Base-by-base conservation (phyloP, 2,113 vertebrate genomes). In the Megaceryle torquata region DNA sequence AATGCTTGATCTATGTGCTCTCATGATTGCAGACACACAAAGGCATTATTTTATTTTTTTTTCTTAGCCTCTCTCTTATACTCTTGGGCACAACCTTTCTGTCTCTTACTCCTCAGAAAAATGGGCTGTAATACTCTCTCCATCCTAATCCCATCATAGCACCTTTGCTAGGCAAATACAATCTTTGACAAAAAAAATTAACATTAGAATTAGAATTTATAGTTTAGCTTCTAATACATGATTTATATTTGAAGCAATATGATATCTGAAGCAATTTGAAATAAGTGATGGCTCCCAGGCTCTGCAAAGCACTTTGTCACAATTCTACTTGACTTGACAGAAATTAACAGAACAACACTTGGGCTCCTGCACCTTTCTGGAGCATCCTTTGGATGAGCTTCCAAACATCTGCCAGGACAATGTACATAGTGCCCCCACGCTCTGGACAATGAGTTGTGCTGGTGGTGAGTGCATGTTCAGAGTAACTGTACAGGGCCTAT, bases 341-440 rank as follows among this genome's bases (percentile, higher is more conserved):
- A 69, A 65, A 26, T 65, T 48, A 80, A 31, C 11, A 68, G 35
- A 86, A 11, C 6, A 22, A 4, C 4, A 15, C 8, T 8, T 50
- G 37, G 14, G 31, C 50, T 78, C 61, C 50, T 85, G 20, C 16
- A 54, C 3, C 13, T 88, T 88, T 80, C 75, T 44, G 35, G 13
- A 80, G 9, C n/a, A 74, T 48, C 26, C 43, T 94, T 57, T 65
- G 43, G 54, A 89, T 69, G 1, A 76, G 4, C 35, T 18, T 69
- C 21, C 14, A 33, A 44, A 41, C 4, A 12, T 41, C 50, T 82
- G 20, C 46, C 9, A 10, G 41, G 41, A 48, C 26, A 77, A 25
- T 0, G 3, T 12, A 33, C 4, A 15, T 0, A 3, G 48, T 33
- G 25, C 14, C 41, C 56, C 48, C 18, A 14, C 5, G 8, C 10